Evolutionary conservation across 2,797 vertebrate species (phyloP).

Genomic region (Falco novaeseelandiae): DNA sequence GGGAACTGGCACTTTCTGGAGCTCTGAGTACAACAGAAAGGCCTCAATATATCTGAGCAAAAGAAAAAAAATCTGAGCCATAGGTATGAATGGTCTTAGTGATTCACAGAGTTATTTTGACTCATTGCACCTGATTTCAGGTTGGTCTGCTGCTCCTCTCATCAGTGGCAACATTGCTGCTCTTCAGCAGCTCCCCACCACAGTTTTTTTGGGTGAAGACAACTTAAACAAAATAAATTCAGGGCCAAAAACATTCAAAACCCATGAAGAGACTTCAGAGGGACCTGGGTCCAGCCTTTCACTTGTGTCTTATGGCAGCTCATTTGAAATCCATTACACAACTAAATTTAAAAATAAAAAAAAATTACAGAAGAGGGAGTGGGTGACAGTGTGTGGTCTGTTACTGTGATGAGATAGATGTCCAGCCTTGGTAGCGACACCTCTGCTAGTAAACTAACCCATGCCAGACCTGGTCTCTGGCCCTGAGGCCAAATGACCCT

Average conservation of each 20-base stretch:
- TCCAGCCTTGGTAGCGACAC: background rate
- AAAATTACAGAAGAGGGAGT: conserved; percentile 37
- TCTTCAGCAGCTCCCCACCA: background rate
- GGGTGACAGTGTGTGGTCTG: conserved; percentile 17
- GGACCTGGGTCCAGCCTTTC: background rate
- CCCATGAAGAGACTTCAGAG: background rate
- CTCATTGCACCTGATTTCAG: background rate
- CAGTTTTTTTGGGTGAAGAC: background rate
- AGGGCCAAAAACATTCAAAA: background rate
- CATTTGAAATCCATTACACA: conserved; percentile 45
- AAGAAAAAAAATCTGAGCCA: background rate
- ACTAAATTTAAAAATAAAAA: conserved; percentile 25
- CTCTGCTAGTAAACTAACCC: conserved; percentile 5
- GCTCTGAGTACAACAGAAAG: background rate
- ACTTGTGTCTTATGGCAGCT: conserved; percentile 35
- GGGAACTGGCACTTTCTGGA: background rate
- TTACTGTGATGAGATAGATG: background rate
- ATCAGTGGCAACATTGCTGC: background rate
- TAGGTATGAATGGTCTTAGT: background rate
- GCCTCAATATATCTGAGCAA: background rate
- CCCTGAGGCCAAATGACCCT: background rate
- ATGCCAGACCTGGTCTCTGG: background rate
- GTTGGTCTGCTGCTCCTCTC: no score
- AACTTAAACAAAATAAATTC: background rate
- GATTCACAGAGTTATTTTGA: background rate